Base-by-base conservation (phyloP, 2,113 vertebrate species). In the Paramormyrops kingsleyae region DNA sequence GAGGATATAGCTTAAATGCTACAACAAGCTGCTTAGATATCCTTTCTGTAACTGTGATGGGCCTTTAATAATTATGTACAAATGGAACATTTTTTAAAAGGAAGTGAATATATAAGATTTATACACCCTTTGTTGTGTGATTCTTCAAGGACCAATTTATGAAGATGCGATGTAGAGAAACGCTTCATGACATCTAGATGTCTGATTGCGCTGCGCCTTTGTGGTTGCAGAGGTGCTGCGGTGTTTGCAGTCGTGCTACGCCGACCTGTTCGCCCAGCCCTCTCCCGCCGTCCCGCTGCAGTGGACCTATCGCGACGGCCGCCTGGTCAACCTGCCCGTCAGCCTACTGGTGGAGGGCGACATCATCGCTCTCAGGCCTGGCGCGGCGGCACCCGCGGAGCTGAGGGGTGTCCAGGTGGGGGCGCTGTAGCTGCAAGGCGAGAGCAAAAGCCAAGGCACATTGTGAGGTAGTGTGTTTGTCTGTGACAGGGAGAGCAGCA, bases 381-480 rank as follows among this genome's bases (percentile, higher is more conserved):
- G 89, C 49, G 83, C 85, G 4, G 88, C 91, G 24, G 91, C 90
- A 0, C 91, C 91, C 9, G 90, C 93, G 62, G 92, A 92, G 46
- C 90, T 92, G 7, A 52, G 90, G 53, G 92, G 92, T 12, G 91
- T 93, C 66, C 89, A 92, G 92, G 90, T 93, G n/a, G 77, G 86
- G 15, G 47, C 27, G 5, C 8, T 39, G n/a, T 46, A n/a, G 19
- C 59, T 5, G 10, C 31, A n/a, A 85, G 24, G 5, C 35, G 4
- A 62, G 27, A 50, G 7, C 39, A 31, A 85, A 85, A n/a, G 83
- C 42, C 7, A 49, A 31, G 13, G 21, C 19, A 12, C 47, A 6
- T 21, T 27, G 12, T 31, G n/a, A 49, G n/a, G 42, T 12, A 12
- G 15, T 27, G 46, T 1, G 5, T 5, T 47, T n/a, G 83, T 53